Base-by-base conservation (phyloP, 1,140 invertebrate species). In the Caenorhabditis remanei region DNA sequence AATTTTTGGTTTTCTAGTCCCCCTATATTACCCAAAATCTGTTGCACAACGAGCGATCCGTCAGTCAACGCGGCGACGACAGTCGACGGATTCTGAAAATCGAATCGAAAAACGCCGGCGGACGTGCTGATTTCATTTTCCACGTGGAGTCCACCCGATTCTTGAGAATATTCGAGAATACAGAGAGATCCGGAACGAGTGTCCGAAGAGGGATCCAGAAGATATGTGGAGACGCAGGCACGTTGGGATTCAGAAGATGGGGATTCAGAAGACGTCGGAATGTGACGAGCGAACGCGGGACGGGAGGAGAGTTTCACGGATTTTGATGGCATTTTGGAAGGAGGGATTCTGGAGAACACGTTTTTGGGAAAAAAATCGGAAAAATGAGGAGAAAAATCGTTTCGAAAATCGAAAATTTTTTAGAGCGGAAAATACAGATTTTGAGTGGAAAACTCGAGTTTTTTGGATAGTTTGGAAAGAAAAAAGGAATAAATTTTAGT, bases 221-320 rank as follows among this genome's bases (percentile, higher is more conserved):
- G 71, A 50, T 79, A 79, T 7, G 71, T 79, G 43, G 71, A 79
- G 43, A 79, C 71, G 46, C 71, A 79, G 40, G 46, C 71, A 79
- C 71, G 71, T 4, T 32, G 32, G 32, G 32, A 32, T 32, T 32
- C 32, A 32, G 71, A 32, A 14, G 50, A n/a, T n/a, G n/a, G n/a
- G n/a, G n/a, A 8, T 3, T 53, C 50, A 8, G 71, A n/a, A 9
- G 63, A 67, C 13, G 63, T 19, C 6, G 71, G 71, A 21, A 79
- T 79, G 5, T 46, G 71, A 32, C 71, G 71, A 24, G 46, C 71
- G 46, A 79, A 79, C 0, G 71, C 71, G 14, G 71, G 71, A 6
- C 71, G 71, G 11, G 43, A 43, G 6, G 71, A 50, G 46, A 79
- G 71, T 53, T 79, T 79, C 19, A 79, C 71, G 21, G 13, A 8